Percentiles rank a stretch among this genome's conserved stretches.
Conservation (phyloP, 2,113 vertebrate species). For the Psettodes erumei region DNA sequence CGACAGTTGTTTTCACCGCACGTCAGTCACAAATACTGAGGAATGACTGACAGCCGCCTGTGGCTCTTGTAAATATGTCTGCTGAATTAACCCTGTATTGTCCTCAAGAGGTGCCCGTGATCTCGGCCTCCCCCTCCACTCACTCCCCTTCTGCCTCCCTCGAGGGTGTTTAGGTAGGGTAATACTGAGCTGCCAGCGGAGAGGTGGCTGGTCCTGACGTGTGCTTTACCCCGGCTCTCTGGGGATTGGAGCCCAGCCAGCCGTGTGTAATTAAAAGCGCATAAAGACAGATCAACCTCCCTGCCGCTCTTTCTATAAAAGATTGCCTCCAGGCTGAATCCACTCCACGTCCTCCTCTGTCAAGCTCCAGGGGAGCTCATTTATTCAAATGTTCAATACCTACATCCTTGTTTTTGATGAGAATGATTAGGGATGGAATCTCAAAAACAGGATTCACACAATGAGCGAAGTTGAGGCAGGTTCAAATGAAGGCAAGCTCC, state of each 20-base stretch:
- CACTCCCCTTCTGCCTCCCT: not conserved
- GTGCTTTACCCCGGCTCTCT: conserved; percentile 57
- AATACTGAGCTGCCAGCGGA: conserved; percentile 44
- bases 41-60: conserved; percentile 64
- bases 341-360: conserved; percentile 40
- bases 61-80: conserved; percentile 56
- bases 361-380: conserved; percentile 47
- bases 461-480: not conserved
- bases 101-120: conserved; percentile 30
- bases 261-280: conserved; percentile 78
- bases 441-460: not conserved
- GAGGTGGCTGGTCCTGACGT: conserved; percentile 54
- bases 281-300: conserved; percentile 77
- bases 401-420: conserved; percentile 47
- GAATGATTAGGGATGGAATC: conserved; percentile 19
- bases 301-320: conserved; percentile 50
- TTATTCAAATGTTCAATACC: conserved; percentile 48
- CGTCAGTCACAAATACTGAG: conserved; percentile 41
- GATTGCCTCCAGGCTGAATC: conserved; percentile 53
- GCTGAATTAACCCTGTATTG: conserved; percentile 44
- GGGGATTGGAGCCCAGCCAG: conserved; percentile 69
- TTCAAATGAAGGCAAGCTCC: not conserved
- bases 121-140: conserved; percentile 16
- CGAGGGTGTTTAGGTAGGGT: conserved; percentile 59
- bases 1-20: conserved; percentile 41